Evolutionary conservation across 1,140 invertebrate genomes (phyloP).

Genomic region (Drepana arcuata): DNA sequence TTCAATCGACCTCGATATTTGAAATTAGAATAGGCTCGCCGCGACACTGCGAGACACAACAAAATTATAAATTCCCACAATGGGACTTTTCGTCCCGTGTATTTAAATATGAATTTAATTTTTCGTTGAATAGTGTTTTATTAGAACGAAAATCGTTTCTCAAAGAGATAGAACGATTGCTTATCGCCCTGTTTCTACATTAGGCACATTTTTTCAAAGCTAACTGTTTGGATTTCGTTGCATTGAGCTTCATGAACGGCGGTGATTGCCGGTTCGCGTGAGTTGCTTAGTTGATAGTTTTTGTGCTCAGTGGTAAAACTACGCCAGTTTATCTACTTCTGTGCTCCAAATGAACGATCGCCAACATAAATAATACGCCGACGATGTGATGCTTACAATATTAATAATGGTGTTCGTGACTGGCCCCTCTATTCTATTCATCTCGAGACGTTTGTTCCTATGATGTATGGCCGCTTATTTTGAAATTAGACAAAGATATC

Average conservation of each 20-base stretch:
- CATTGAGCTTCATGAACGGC: conserved; percentile 33
- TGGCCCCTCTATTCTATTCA: conserved; percentile 8
- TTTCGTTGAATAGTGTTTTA: no score
- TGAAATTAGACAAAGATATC: conserved; percentile 19
- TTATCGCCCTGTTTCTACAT: no score
- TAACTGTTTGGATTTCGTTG: no score
- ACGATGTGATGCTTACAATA: conserved; percentile 25
- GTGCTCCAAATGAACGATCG: conserved; percentile 25
- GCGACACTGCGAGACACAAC: conserved; percentile 3
- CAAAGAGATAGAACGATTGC: no score
- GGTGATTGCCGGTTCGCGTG: conserved; percentile 58
- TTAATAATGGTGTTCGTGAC: conserved; percentile 27
- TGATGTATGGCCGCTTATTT: conserved; percentile 20
- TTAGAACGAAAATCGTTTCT: no score
- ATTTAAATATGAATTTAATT: no score
- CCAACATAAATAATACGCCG: conserved; percentile 27
- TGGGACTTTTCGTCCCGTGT: no score
- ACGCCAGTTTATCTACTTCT: conserved; percentile 24
- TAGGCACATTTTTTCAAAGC: no score
- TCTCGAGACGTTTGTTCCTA: conserved; percentile 8
- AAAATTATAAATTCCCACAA: no score
- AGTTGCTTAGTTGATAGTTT: conserved; percentile 29
- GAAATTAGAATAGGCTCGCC: conserved; percentile 21
- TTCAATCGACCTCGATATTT: conserved; percentile 22
- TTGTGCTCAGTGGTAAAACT: conserved; percentile 20